These are phyloP conservation scores for Goniozus legneri DNA, from an alignment of 1,140 invertebrate species.

Conservation along the genomic window DNA sequence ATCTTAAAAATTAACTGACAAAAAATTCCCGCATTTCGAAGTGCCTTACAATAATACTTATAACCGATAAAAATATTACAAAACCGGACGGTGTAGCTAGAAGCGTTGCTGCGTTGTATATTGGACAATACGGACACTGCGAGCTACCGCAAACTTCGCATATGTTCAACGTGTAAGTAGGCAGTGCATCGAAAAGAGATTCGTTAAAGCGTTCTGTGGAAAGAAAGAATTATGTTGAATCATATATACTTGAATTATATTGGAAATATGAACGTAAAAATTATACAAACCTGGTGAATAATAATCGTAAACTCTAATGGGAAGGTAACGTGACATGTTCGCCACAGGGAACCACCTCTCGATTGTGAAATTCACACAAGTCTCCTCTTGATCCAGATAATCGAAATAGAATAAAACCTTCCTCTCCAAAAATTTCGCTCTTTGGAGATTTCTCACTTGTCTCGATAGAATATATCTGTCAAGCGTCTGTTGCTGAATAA, in stretches of 20 bases:
- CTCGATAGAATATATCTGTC: constrained; percentile 77
- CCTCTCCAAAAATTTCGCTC: constrained; percentile 76
- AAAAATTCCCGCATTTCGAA: constrained; percentile 37
- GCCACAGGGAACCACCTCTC: constrained; percentile 95
- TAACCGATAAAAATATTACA: constrained; percentile 33
- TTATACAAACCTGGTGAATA: constrained; percentile 81
- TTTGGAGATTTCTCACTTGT: constrained; percentile 73
- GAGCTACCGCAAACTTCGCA: constrained; percentile 98
- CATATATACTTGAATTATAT: constrained; percentile 5
- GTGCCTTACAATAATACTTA: constrained; percentile 35
- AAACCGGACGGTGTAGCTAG: constrained; percentile 42
- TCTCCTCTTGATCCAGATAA: constrained; percentile 77
- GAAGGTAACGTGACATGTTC: constrained; percentile 90
- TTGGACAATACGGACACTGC: constrained; percentile 95
- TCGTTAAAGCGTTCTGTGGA: constrained; percentile 91
- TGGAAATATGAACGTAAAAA: neutral
- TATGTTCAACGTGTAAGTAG: constrained; percentile 87
- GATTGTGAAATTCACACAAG: constrained; percentile 88
- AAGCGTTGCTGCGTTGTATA: constrained; percentile 70
- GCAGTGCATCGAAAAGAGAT: constrained; percentile 85
- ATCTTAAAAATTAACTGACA: constrained; percentile 31
- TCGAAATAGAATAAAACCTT: constrained; percentile 95
- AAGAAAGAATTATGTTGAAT: constrained; percentile 21
- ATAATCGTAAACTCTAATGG: constrained; percentile 90
- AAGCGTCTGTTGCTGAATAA: constrained; percentile 86